Conservation (phyloP, 2,888 invertebrate species). For the Masnerella sp. region DNA sequence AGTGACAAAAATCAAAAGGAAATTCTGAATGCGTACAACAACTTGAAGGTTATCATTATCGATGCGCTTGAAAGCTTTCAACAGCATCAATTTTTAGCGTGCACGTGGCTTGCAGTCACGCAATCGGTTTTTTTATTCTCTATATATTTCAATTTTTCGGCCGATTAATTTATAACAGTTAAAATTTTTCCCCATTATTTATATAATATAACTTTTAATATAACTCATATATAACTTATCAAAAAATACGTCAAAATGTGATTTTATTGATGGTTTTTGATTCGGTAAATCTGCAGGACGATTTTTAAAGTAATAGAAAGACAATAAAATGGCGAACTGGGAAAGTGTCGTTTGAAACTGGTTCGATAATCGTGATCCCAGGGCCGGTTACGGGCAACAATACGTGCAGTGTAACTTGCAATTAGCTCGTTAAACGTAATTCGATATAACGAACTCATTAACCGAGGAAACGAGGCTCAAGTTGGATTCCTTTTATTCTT, state of each 20-base stretch:
- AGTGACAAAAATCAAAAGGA: too few relatives aligned
- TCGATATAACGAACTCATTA: constrained; percentile 48
- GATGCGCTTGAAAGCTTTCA: constrained; percentile 5
- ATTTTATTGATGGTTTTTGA: not conserved
- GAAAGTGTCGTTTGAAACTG: constrained; percentile 14
- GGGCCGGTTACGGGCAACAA: constrained; percentile 27
- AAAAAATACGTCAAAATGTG: not conserved
- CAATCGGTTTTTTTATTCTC: not conserved
- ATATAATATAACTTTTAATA: too few relatives aligned
- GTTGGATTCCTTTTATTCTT: constrained; percentile 18
- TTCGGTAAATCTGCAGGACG: not conserved
- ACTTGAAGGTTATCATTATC: constrained; percentile 2
- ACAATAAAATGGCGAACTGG: constrained; percentile 13
- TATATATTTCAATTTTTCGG: not conserved
- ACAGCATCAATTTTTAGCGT: not conserved
- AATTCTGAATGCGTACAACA: too few relatives aligned
- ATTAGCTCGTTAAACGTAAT: constrained; percentile 43
- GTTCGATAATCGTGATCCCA: constrained; percentile 32
- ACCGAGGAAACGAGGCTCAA: constrained; percentile 18
- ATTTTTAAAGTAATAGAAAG: not conserved
- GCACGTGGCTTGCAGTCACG: constrained; percentile 7
- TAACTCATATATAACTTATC: too few relatives aligned
- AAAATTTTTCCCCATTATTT: too few relatives aligned
- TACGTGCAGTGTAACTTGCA: constrained; percentile 36
- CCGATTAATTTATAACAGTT: not conserved